Percentiles rank a stretch among this genome's conserved stretches.
Conservation (phyloP, 2,888 invertebrate genomes). For the Agrotis clavis region DNA sequence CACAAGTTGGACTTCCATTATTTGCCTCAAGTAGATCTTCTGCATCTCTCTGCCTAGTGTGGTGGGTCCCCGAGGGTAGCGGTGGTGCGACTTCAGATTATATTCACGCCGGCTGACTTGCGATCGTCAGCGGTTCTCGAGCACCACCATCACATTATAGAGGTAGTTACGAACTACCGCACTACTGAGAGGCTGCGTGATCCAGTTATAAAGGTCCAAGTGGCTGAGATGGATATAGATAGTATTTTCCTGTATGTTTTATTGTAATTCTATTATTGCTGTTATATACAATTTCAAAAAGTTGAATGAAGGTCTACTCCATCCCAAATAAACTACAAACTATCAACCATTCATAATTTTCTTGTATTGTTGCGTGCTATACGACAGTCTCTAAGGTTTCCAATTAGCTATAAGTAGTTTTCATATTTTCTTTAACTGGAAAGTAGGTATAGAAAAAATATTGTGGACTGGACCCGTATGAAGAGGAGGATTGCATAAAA, state of each 20-base stretch:
- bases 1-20: background rate
- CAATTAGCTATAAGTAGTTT: too few species aligned
- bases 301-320: too few species aligned
- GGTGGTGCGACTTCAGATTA: constrained; percentile 52
- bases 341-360: too few species aligned
- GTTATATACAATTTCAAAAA: too few species aligned
- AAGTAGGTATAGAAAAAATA: too few species aligned
- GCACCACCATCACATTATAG: constrained; percentile 2
- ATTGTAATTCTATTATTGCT: too few species aligned
- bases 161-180: background rate
- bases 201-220: constrained; percentile 23
- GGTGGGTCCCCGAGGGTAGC: constrained; percentile 39
- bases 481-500: too few species aligned
- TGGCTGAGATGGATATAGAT: background rate
- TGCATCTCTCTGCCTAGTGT: background rate
- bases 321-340: too few species aligned
- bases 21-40: constrained; percentile 16
- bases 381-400: too few species aligned
- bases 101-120: constrained; percentile 56
- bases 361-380: too few species aligned
- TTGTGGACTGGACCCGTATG: too few species aligned
- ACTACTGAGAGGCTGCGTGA: background rate
- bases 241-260: background rate
- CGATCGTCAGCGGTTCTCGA: constrained; percentile 46
- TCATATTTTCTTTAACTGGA: too few species aligned